Percentiles rank a stretch among this genome's conserved stretches.
Evolutionary conservation across 2,888 invertebrate species (phyloP).

Genomic region (Dryobota labecula): DNA sequence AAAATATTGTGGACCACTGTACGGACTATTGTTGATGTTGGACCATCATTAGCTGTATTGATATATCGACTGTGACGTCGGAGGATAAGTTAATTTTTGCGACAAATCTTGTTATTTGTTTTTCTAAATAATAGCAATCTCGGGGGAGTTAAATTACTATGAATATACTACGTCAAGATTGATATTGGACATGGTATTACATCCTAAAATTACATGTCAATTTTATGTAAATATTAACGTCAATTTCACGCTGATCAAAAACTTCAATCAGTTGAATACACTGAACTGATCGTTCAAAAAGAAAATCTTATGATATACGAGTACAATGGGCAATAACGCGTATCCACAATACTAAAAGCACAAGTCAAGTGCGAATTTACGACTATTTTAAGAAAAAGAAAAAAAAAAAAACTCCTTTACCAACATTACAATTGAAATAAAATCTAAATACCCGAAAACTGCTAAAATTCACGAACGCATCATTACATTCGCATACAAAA

Average conservation of each 20-base stretch:
- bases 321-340: conserved; percentile 52
- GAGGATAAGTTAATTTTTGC: conserved; percentile 69
- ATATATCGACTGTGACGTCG: conserved; percentile 80
- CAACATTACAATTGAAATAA: conserved; percentile 65
- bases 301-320: conserved; percentile 29
- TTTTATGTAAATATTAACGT: conserved; percentile 27
- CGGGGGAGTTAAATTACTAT: conserved; percentile 21
- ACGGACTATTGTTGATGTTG: conserved; percentile 74
- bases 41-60: conserved; percentile 84
- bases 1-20: conserved; percentile 62
- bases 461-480: conserved; percentile 87
- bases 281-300: conserved; percentile 1
- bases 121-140: conserved; percentile 23
- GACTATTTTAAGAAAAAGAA: conserved; percentile 39
- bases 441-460: conserved; percentile 77
- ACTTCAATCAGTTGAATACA: conserved; percentile 26
- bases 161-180: neutral
- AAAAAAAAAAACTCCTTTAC: conserved; percentile 60
- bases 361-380: conserved; percentile 64
- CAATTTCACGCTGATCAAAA: neutral
- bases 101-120: conserved; percentile 59
- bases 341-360: conserved; percentile 43
- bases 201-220: neutral
- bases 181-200: neutral
- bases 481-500: conserved; percentile 85